A percentile compares a stretch with the other conserved stretches of the same genome.
Conservation (phyloP, 2,113 vertebrate species). For the Polypterus bichir region DNA sequence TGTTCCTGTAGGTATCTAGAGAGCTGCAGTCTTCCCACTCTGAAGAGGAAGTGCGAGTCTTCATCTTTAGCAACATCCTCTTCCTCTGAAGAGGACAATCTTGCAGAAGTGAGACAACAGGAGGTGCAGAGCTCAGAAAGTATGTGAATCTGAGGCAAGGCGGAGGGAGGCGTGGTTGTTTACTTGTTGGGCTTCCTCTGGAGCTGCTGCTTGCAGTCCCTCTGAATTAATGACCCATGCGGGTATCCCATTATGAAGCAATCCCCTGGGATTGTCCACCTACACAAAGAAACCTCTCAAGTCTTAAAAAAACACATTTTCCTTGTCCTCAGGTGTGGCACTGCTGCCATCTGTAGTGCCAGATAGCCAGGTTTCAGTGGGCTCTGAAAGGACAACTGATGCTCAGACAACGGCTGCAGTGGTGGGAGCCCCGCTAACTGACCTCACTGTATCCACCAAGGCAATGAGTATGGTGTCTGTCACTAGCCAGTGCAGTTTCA, state of each 20-base stretch:
- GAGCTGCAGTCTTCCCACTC: constrained; percentile 57
- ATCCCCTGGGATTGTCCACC: too few relatives aligned
- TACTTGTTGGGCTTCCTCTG: too few relatives aligned
- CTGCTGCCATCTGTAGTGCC: constrained; percentile 22
- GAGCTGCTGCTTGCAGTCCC: too few relatives aligned
- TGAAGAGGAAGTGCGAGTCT: constrained; percentile 69
- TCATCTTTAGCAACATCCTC: constrained; percentile 53
- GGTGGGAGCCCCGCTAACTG: constrained; percentile 46
- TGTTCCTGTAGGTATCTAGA: constrained; percentile 61
- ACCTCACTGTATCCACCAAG: constrained; percentile 54
- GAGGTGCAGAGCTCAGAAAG: constrained; percentile 35
- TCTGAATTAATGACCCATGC: too few relatives aligned
- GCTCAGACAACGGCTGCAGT: constrained; percentile 27
- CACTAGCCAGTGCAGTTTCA: constrained; percentile 73
- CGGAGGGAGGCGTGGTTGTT: neutral
- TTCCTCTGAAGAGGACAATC: constrained; percentile 65
- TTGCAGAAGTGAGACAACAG: constrained; percentile 24
- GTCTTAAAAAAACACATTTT: constrained; percentile 5
- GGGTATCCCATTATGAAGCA: too few relatives aligned
- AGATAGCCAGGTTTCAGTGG: constrained; percentile 37
- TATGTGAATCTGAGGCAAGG: constrained; percentile 26
- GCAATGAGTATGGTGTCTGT: constrained; percentile 66
- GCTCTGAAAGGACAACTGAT: constrained; percentile 15
- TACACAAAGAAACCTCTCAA: too few relatives aligned
- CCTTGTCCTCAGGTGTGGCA: constrained; percentile 30